Evolutionary conservation across 2,888 invertebrate species (phyloP).

Genomic region (Ecliptopera silaceata): DNA sequence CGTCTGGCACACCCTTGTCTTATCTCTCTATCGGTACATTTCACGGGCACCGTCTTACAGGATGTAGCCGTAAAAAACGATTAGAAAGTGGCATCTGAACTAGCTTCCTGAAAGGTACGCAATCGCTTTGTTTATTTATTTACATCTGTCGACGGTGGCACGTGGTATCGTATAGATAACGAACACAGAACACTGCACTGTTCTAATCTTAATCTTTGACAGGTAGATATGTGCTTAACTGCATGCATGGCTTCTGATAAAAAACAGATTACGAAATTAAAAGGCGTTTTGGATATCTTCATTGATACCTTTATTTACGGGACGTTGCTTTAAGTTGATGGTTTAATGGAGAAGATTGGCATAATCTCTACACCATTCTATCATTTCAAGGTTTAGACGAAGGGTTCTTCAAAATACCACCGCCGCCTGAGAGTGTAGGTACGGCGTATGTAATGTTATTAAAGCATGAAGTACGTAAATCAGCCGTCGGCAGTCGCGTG

Average conservation of each 20-base stretch:
- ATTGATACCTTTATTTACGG: too few species aligned
- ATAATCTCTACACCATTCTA: too few species aligned
- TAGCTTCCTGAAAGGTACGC: slow-evolving; percentile 58
- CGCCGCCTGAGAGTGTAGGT: too few species aligned
- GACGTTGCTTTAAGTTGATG: too few species aligned
- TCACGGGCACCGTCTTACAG: slow-evolving; percentile 58
- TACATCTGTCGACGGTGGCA: slow-evolving; percentile 52
- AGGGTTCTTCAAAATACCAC: too few species aligned
- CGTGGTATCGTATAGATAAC: slow-evolving; percentile 53
- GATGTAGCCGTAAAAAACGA: slow-evolving; percentile 62
- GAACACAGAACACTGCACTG: slow-evolving; percentile 21
- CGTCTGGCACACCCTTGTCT: slow-evolving; percentile 72
- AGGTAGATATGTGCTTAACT: background rate
- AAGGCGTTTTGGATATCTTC: too few species aligned
- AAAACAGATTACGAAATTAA: background rate
- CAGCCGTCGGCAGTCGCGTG: slow-evolving; percentile 50
- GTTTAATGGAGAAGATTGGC: too few species aligned
- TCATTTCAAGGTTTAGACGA: too few species aligned
- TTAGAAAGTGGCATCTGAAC: slow-evolving; percentile 63
- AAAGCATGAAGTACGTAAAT: slow-evolving; percentile 43
- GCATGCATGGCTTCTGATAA: background rate
- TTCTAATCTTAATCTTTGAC: background rate
- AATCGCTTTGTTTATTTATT: slow-evolving; percentile 58
- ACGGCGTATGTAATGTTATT: background rate
- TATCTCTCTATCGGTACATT: slow-evolving; percentile 71